Base-by-base conservation (phyloP, 2,113 vertebrate species). In the Thamnaconus septentrionalis region DNA sequence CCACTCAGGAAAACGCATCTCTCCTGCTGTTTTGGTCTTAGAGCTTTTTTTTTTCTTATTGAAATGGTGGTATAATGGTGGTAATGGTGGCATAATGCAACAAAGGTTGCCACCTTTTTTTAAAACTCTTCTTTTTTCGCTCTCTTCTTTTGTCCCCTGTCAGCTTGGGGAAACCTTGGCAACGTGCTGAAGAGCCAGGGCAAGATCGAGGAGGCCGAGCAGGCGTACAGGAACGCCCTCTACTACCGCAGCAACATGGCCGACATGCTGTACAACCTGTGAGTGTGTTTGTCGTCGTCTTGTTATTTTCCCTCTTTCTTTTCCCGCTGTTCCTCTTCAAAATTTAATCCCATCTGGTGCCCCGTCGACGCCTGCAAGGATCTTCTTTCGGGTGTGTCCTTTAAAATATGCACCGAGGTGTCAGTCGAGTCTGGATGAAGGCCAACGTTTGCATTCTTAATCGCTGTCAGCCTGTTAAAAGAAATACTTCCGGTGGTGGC, bases 221-320 rank as follows among this genome's bases (percentile, higher is more conserved):
- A 83, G 79, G 96, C 97, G 45, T 99, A 99, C 81, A 94, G 97
- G 86, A 99, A 97, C 71, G 96, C 97, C 76, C 93, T 99, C 78
- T 96, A 96, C 88, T 98, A 97, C 86, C 95, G 97, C 71, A 97
- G 96, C 90, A 99, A 99, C 93, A 99, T 99, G 97, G 97, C 97
- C 1, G 97, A 99, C 89, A 99, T 99, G 97, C 94, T 99, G 79
- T 99, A 99, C 84, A 99, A 99, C 91, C 92, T 99, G 97, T 99
- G 87, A 98, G 97, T 98, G 53, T 11, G 0, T 43, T 0, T 44
- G 10, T 40, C 12, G 2, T 4, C 69, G 0, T n/a, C 8, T 12
- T 4, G 39, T 0, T 8, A 11, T 56, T 11, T 2, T 12, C 42
- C 5, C 0, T 53, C 51, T 49, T 5, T 50, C 3, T 31, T 31